These are phyloP conservation scores for Bombus vancouverensis DNA, from an alignment of 1,140 invertebrate genomes.

Conservation along the genomic window DNA sequence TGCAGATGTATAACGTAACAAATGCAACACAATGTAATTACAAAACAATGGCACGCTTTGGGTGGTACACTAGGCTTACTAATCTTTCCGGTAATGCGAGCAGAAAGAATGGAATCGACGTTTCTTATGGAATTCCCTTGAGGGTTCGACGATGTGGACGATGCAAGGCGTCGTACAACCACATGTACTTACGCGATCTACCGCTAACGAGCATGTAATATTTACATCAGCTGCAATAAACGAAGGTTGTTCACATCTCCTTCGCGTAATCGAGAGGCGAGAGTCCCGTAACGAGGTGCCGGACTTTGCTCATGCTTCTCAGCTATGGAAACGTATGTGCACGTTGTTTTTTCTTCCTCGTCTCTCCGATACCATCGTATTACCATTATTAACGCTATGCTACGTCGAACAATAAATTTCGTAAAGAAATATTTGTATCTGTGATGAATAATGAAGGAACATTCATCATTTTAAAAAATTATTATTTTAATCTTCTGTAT, in stretches of 20 bases:
- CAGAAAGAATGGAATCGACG: conserved; percentile 35
- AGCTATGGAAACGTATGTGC: conserved; percentile 3
- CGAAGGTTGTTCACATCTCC: conserved; percentile 72
- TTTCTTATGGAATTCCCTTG: neutral
- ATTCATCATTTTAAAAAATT: neutral
- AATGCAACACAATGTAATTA: neutral
- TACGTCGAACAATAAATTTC: neutral
- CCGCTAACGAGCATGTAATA: conserved; percentile 75
- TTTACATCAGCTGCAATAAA: conserved; percentile 71
- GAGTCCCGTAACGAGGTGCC: conserved; percentile 66
- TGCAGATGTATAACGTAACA: neutral
- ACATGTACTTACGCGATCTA: conserved; percentile 63
- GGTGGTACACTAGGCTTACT: no score
- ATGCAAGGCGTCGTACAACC: conserved; percentile 55
- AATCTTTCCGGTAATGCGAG: conserved; percentile 27
- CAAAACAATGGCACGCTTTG: neutral
- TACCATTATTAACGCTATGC: neutral
- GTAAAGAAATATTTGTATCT: neutral
- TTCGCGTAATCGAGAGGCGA: conserved; percentile 64
- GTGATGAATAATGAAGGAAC: neutral
- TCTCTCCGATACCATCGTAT: neutral
- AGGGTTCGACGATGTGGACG: conserved; percentile 5
- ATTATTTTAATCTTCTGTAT: neutral
- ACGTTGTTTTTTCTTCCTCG: conserved; percentile 16
- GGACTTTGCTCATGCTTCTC: conserved; percentile 57